Evolutionary conservation across 1,140 invertebrate species (phyloP), one percentile per base, ranked within the genome.

Genomic region (Ceratoteleas bidentatus): DNA sequence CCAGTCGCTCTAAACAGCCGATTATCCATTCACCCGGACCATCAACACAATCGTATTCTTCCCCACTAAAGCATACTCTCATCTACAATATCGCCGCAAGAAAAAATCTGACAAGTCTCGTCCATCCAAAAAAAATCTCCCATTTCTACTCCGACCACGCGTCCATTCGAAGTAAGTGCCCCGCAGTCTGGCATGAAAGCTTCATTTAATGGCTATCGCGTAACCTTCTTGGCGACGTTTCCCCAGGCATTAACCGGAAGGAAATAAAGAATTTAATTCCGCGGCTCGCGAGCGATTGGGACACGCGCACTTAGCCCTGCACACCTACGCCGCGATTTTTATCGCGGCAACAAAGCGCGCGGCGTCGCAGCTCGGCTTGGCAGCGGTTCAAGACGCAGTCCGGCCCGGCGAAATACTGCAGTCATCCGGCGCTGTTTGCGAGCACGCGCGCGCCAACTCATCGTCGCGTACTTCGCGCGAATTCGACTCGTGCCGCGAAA

Each of bases 301-400:
- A 61, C 57, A 70, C 50, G 45, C 54, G 57, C 57, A 72, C 70
- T 81, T 70, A 69, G 75, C 43, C 65, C 57, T 66, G 52, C 76
- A 77, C 79, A 68, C 36, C 56, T 53, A 54, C 53, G 73, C 24
- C 24, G 24, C 24, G 68, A 82, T 61, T 76, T 77, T 82, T 70
- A 81, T 75, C 70, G 60, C 66, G 8, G 69, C 64, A 74, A 73
- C 68, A 75, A 81, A 75, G 70, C 70, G 33, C 57, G 47, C 60
- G 38, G 60, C 15, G 50, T 70, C 49, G 52, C 74, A 45, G 38
- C 70, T 56, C 69, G 14, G 70, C n/a, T 83, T 83, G 81, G 81
- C 81, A 78, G 32, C 33, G 45, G 32, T 83, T 83, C 81, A 78
- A 83, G 75, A 66, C 81, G 75, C 81, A 78, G 81, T 79, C 74